Evolutionary conservation across 2,113 vertebrate species (phyloP).

Genomic region (Willisornis vidua): DNA sequence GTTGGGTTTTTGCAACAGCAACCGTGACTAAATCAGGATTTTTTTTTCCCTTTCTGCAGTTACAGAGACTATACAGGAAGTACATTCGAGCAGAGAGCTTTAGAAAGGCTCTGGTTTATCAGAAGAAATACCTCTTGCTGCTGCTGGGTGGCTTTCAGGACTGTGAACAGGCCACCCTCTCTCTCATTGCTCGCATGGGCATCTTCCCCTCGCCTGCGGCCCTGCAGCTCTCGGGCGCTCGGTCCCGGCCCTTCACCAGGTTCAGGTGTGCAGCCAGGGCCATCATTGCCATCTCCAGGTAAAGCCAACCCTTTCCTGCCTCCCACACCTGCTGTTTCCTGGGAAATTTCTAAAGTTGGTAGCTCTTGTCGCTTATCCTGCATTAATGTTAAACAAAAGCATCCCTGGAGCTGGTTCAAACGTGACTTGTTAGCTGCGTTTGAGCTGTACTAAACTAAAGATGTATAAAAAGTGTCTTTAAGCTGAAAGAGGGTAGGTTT

Average conservation of each 20-base stretch:
- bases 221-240: constrained; percentile 21
- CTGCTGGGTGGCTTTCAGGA: constrained; percentile 93
- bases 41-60: constrained; percentile 56
- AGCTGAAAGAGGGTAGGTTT: background rate
- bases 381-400: background rate
- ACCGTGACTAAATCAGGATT: background rate
- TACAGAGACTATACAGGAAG: constrained; percentile 88
- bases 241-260: constrained; percentile 74
- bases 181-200: constrained; percentile 90
- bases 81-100: constrained; percentile 96
- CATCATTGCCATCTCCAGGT: constrained; percentile 88
- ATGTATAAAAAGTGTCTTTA: background rate
- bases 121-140: constrained; percentile 95
- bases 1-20: background rate
- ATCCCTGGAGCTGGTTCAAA: background rate
- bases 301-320: background rate
- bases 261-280: constrained; percentile 86
- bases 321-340: fast-evolving
- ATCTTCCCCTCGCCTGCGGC: constrained; percentile 82
- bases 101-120: constrained; percentile 94
- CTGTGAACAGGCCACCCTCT: constrained; percentile 91
- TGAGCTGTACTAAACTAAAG: background rate
- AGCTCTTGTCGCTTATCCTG: background rate
- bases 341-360: background rate
- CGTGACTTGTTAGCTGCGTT: background rate